These are phyloP conservation scores for Epizoanthus illoricatus DNA, from an alignment of 92 coral and sea anemone genomes.

Conservation along the genomic window DNA sequence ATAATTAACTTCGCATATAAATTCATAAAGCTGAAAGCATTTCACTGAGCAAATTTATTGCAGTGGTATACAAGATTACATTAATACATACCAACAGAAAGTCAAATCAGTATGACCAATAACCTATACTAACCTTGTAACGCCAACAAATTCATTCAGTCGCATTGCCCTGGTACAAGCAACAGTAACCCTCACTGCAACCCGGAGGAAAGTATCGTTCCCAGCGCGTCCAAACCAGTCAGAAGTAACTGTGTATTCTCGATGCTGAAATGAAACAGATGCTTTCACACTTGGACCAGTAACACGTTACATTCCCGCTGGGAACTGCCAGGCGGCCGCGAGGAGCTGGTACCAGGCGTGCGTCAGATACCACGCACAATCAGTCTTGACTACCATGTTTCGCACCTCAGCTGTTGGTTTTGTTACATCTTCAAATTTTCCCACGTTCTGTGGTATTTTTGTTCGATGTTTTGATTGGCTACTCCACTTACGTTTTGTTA, in stretches of 20 bases:
- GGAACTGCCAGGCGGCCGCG: not conserved
- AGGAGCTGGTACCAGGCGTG: not conserved
- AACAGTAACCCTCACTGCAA: not conserved
- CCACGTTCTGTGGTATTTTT: slow-evolving; percentile 28
- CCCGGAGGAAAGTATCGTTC: not conserved
- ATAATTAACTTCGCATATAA: too few relatives aligned
- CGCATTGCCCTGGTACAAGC: not conserved
- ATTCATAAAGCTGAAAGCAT: too few relatives aligned
- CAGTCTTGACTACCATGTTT: not conserved
- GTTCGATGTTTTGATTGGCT: slow-evolving; percentile 11
- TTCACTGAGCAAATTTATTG: too few relatives aligned
- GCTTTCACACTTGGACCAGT: too few relatives aligned
- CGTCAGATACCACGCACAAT: too few relatives aligned
- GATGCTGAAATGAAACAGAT: too few relatives aligned
- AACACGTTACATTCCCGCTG: too few relatives aligned
- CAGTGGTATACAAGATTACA: not conserved
- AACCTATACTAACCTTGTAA: slow-evolving; percentile 24
- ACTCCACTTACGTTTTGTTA: too few relatives aligned
- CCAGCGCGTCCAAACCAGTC: too few relatives aligned
- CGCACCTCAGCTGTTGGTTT: not conserved
- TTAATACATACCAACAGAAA: not conserved
- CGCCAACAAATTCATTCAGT: not conserved
- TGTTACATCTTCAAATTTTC: slow-evolving; percentile 26
- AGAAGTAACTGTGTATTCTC: too few relatives aligned
- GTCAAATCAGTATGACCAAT: not conserved